Evolutionary conservation across 2,797 vertebrate genomes (phyloP).

Genomic region (Microhierax caerulescens): DNA sequence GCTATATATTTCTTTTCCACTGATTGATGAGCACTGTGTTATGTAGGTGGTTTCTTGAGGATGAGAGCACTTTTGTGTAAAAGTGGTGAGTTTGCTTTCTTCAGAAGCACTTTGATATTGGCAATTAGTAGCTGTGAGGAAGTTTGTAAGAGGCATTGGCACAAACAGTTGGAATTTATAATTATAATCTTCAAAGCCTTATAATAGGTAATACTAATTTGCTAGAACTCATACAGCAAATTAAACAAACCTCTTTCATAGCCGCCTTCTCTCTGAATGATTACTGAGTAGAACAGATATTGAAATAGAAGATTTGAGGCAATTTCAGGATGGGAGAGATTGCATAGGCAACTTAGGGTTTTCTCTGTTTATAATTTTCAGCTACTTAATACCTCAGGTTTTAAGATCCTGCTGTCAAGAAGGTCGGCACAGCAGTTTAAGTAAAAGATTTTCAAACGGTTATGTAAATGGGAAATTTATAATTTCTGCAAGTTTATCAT

Average conservation of each 20-base stretch:
- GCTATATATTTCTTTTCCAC: not conserved
- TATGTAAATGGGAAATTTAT: not conserved
- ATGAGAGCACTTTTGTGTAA: not conserved
- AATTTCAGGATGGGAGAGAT: not conserved
- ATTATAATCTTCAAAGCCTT: slow-evolving; percentile 26
- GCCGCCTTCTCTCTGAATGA: not conserved
- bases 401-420: not conserved
- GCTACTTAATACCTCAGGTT: not conserved
- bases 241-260: not conserved
- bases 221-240: not conserved
- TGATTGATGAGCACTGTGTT: not conserved
- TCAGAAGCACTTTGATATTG: slow-evolving; percentile 25
- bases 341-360: not conserved
- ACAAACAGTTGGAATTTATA: slow-evolving; percentile 20
- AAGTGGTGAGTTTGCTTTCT: not conserved
- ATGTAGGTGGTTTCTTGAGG: not conserved
- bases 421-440: not conserved
- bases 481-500: not conserved
- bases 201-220: not conserved
- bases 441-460: not conserved
- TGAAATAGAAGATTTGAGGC: not conserved
- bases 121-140: slow-evolving; percentile 3
- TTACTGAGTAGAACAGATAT: not conserved
- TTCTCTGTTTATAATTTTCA: not conserved
- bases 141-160: not conserved